Evolutionary conservation across 2,888 invertebrate species (phyloP), one percentile per base, ranked within the genome.

Genomic region (Zygogramma bicolorata): DNA sequence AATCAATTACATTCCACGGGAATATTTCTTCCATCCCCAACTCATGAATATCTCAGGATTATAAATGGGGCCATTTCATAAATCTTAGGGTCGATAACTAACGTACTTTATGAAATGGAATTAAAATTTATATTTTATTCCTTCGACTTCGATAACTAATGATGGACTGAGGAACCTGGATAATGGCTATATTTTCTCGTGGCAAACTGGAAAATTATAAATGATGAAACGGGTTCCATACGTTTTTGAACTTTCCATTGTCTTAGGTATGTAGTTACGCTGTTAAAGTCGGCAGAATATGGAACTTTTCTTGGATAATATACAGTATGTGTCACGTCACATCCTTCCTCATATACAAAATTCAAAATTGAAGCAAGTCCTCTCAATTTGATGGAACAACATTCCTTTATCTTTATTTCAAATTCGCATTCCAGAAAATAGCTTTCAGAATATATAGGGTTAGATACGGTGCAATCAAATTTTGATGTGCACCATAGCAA

Each of bases 41-140:
- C 79, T 82, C 81, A 82, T 83, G 83, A 84, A 84, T 84, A 81
- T 40, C 80, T 77, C 68, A 70, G 75, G 79, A 82, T 83, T 81
- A 84, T 84, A 83, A 83, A 84, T 82, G 82, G 82, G 76, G 78
- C 78, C 77, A 81, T 82, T 81, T 82, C 81, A 83, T 83, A 84
- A 84, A 84, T 84, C 84, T 81, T 73, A 78, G 71, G 40, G 77
- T 80, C 80, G 79, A 80, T 83, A 80, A 82, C 81, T 79, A 76
- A 78, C 75, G 76, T 75, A 74, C 79, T 81, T 79, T 80, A 81
- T 81, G 80, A 83, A 82, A 79, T 80, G 79, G 81, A 81, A 83
- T 81, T 81, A 80, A 77, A 80, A 81, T 81, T 81, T 81, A 81
- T 78, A 73, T 77, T 78, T 77, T 65, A 68, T 73, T 77, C 72